Evolutionary conservation across 2,113 vertebrate genomes (phyloP).

Genomic region (Kryptolebias marmoratus): DNA sequence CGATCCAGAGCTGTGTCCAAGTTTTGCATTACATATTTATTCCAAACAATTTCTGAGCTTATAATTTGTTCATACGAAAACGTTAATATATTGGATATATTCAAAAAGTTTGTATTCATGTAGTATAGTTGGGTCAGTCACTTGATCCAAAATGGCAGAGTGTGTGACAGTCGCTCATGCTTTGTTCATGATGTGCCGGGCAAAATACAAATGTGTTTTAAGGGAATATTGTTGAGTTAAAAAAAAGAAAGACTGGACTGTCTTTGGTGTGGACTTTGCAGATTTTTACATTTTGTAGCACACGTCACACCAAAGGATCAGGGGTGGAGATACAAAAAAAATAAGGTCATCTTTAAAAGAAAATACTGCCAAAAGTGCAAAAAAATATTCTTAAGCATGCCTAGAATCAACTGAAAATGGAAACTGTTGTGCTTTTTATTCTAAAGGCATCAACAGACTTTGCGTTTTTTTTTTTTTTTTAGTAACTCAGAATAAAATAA

Average conservation of each 20-base stretch:
- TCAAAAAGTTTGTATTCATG: neutral
- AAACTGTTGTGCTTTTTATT: too few species aligned
- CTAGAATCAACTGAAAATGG: too few species aligned
- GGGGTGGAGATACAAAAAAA: too few species aligned
- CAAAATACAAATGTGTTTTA: neutral
- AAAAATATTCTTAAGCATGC: neutral
- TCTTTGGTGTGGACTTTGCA: neutral
- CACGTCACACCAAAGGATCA: neutral
- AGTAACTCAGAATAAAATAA: too few species aligned
- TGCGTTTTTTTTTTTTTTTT: too few species aligned
- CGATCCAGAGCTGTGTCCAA: slow-evolving; percentile 2
- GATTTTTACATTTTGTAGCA: neutral
- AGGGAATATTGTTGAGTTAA: too few species aligned
- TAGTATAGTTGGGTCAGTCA: neutral
- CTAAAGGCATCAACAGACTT: too few species aligned
- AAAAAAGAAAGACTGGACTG: neutral
- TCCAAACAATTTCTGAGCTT: neutral
- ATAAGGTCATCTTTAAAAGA: neutral
- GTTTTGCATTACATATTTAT: neutral
- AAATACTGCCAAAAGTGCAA: neutral
- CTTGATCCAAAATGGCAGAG: neutral
- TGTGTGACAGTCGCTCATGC: neutral
- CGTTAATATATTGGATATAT: neutral
- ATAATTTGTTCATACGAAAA: neutral
- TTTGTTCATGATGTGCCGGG: neutral